Conservation (phyloP, 1,140 invertebrate genomes). For the Drosophila virilis region DNA sequence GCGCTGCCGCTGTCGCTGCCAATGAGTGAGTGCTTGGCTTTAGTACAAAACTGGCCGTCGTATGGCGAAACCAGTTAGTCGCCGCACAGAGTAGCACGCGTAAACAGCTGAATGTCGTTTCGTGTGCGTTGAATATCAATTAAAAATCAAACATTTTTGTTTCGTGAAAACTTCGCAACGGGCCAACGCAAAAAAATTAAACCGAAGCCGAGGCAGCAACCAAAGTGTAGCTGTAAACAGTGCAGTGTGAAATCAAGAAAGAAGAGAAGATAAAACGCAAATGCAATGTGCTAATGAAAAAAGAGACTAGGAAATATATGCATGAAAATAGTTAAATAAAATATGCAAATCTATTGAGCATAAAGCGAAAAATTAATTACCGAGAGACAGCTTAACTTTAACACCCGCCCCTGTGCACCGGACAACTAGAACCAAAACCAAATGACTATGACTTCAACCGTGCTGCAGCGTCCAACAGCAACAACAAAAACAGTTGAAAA, state of each 20-base stretch:
- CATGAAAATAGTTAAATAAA: slow-evolving; percentile 25
- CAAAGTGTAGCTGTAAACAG: slow-evolving; percentile 37
- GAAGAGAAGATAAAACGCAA: slow-evolving; percentile 43
- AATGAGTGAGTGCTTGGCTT: slow-evolving; percentile 8
- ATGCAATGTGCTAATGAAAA: slow-evolving; percentile 54
- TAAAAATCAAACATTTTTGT: slow-evolving; percentile 5
- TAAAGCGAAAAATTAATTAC: slow-evolving; percentile 35
- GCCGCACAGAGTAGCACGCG: slow-evolving; percentile 57
- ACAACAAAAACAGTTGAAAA: slow-evolving; percentile 45
- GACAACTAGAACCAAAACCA: slow-evolving; percentile 38
- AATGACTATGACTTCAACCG: slow-evolving; percentile 83
- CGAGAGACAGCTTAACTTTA: slow-evolving; percentile 9
- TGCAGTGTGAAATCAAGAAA: slow-evolving; percentile 52
- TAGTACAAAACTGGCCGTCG: slow-evolving; percentile 69
- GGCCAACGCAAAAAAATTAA: slow-evolving; percentile 31
- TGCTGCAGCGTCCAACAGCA: slow-evolving; percentile 71
- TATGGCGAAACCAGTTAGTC: slow-evolving; percentile 80
- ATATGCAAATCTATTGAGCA: slow-evolving; percentile 69
- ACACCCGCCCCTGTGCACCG: not conserved
- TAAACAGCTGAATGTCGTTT: slow-evolving; percentile 25
- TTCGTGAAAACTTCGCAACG: slow-evolving; percentile 21
- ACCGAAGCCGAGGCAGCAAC: slow-evolving; percentile 14
- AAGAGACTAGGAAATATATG: slow-evolving; percentile 50
- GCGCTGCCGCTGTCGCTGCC: slow-evolving; percentile 1
- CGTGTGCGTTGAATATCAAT: slow-evolving; percentile 24